Evolutionary conservation across 2,797 vertebrate genomes (phyloP).

Genomic region (Halcyon chelicuti): DNA sequence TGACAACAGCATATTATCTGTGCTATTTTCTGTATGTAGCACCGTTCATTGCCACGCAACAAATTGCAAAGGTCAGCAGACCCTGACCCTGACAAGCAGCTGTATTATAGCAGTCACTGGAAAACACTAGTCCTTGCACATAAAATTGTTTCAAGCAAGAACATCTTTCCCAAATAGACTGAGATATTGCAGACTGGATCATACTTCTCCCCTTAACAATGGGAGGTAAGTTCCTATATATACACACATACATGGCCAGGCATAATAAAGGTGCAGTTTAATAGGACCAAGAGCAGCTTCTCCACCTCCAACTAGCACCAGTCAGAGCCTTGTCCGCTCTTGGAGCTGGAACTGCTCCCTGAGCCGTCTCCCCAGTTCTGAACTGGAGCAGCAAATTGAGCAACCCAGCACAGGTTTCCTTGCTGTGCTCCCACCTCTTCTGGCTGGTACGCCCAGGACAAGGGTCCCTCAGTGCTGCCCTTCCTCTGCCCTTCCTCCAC

Average conservation of each 20-base stretch:
- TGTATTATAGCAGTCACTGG: background rate
- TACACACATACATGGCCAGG: no score
- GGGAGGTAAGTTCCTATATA: background rate
- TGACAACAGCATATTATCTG: constrained; percentile 14
- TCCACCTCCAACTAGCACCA: background rate
- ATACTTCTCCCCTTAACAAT: background rate
- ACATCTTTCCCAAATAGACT: background rate
- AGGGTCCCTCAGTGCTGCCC: background rate
- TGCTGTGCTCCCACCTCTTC: background rate
- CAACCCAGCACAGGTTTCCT: background rate
- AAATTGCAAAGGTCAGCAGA: background rate
- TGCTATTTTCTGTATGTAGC: background rate
- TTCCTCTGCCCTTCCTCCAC: background rate
- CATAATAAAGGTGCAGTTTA: background rate
- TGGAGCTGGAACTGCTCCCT: background rate
- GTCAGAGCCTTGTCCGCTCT: background rate
- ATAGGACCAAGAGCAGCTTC: background rate
- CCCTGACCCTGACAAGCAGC: background rate
- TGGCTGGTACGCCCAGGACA: background rate
- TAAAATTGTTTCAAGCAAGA: background rate
- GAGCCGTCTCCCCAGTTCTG: background rate
- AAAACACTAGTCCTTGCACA: background rate
- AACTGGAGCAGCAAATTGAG: background rate
- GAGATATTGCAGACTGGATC: background rate
- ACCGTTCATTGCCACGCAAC: constrained; percentile 28